phyloP scores from a whole-genome alignment of 2,888 invertebrate species.

The Heliconius erato region DNA sequence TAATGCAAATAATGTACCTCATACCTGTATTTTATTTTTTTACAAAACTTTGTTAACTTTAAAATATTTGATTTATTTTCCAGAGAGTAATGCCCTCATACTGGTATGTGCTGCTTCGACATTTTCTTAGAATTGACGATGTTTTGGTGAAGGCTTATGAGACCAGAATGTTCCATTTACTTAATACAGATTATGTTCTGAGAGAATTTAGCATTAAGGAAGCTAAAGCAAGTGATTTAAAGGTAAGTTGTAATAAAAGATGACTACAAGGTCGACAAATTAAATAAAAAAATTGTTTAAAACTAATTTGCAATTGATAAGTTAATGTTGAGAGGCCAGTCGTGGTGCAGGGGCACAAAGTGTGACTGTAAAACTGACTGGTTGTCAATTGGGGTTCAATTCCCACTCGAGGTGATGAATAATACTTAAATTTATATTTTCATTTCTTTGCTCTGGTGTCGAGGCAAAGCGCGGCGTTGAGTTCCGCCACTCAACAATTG shows the following conservation, averaged over 20 bases:
- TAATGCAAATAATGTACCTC: background rate
- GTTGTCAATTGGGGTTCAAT: too few relatives aligned
- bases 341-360: too few relatives aligned
- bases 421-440: too few relatives aligned
- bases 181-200: constrained; percentile 91
- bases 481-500: too few relatives aligned
- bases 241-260: constrained; percentile 75
- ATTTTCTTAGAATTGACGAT: constrained; percentile 97
- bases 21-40: background rate
- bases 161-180: constrained; percentile 93
- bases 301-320: too few relatives aligned
- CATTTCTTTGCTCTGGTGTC: too few relatives aligned
- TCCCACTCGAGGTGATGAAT: too few relatives aligned
- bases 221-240: constrained; percentile 89
- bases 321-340: too few relatives aligned
- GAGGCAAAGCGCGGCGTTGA: too few relatives aligned
- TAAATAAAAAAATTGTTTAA: too few relatives aligned
- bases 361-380: too few relatives aligned
- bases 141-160: constrained; percentile 95
- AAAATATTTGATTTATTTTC: constrained; percentile 44
- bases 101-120: constrained; percentile 95
- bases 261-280: too few relatives aligned
- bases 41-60: background rate
- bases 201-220: constrained; percentile 94
- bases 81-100: constrained; percentile 98